Conservation (phyloP, 2,113 vertebrate species). For the Podarcis muralis region DNA sequence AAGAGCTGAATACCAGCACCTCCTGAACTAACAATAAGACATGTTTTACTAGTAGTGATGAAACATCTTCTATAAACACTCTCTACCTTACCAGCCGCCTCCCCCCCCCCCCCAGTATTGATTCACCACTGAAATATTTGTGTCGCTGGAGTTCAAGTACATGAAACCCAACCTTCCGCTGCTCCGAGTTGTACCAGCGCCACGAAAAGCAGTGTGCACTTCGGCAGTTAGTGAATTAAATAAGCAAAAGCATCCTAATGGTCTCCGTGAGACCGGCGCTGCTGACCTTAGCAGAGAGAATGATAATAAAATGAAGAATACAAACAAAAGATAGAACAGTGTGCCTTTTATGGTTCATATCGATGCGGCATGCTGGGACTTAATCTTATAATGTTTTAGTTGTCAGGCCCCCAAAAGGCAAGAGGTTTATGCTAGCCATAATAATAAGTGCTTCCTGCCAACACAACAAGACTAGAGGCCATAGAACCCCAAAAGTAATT, state of each 20-base stretch:
- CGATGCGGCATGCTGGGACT: conserved; percentile 53
- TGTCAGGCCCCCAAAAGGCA: conserved; percentile 56
- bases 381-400: conserved; percentile 44
- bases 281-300: conserved; percentile 68
- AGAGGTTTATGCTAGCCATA: conserved; percentile 35
- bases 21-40: conserved; percentile 81
- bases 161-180: conserved; percentile 74
- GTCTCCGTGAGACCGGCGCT: conserved; percentile 57
- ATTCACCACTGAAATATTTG: conserved; percentile 80
- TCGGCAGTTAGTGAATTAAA: conserved; percentile 70
- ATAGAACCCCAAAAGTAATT: neutral
- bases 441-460: neutral
- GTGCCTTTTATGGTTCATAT: conserved; percentile 61
- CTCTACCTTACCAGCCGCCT: conserved; percentile 72
- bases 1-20: conserved; percentile 77
- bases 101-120: conserved; percentile 73
- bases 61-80: conserved; percentile 83
- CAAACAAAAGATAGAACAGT: conserved; percentile 65
- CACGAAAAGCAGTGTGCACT: conserved; percentile 71
- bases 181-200: conserved; percentile 67
- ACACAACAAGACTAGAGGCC: neutral
- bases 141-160: conserved; percentile 78
- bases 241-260: conserved; percentile 72
- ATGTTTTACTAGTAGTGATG: conserved; percentile 81
- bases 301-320: conserved; percentile 72